A percentile compares a stretch with the other conserved stretches of the same genome.
Conservation (phyloP, 2,113 vertebrate genomes). For the Platysteira castanea region DNA sequence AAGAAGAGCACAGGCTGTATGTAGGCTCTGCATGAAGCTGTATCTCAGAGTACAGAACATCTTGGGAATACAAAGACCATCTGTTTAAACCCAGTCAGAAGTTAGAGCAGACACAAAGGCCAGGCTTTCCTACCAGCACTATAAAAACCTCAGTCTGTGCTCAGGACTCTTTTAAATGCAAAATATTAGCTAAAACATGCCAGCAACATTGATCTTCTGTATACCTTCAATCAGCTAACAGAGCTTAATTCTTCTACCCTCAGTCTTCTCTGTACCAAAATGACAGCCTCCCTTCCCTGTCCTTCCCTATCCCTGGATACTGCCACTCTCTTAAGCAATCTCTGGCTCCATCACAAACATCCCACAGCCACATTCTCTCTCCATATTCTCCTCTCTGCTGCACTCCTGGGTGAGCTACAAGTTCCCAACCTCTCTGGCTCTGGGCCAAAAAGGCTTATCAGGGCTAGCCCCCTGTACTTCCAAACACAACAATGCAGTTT, state of each 20-base stretch:
- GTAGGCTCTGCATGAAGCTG: background rate
- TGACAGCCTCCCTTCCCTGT: rapidly evolving
- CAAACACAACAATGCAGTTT: background rate
- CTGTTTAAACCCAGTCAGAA: background rate
- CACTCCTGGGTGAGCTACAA: background rate
- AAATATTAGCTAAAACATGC: background rate
- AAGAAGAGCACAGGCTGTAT: background rate
- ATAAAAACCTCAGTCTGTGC: background rate
- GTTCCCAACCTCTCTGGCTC: background rate
- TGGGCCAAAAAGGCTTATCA: background rate
- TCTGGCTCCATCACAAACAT: background rate
- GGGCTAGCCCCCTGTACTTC: background rate
- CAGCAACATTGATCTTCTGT: background rate
- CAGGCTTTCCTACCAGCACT: background rate
- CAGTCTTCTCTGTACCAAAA: background rate
- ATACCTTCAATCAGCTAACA: background rate
- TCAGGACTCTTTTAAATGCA: background rate
- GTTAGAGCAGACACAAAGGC: background rate
- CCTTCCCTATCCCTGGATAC: background rate
- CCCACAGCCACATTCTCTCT: background rate
- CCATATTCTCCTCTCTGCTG: background rate
- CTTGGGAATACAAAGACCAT: background rate
- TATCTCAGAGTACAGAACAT: background rate
- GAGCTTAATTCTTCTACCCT: background rate
- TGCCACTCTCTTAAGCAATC: background rate